These are phyloP conservation scores for Globodera rostochiensis DNA, from an alignment of 1,140 invertebrate genomes.

Conservation along the genomic window DNA sequence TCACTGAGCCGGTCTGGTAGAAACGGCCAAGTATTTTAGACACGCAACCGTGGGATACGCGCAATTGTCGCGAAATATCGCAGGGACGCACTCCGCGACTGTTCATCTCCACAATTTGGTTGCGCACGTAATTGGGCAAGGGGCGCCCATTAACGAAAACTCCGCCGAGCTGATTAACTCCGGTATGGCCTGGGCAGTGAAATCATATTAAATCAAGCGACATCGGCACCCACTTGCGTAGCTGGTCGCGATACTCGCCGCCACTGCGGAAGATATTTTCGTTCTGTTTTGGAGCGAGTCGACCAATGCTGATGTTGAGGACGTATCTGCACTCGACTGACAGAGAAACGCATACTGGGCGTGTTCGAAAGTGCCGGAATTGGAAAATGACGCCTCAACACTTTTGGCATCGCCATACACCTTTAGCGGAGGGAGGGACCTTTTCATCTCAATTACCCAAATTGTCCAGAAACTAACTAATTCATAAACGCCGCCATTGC, in stretches of 20 bases:
- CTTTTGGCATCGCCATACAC: background rate
- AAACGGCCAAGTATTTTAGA: constrained; percentile 83
- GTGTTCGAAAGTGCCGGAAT: background rate
- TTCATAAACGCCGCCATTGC: background rate
- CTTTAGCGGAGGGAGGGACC: background rate
- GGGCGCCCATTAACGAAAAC: constrained; percentile 94
- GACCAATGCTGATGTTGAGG: background rate
- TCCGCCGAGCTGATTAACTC: constrained; percentile 91
- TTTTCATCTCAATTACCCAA: too few relatives aligned
- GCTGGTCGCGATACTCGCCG: constrained; percentile 26
- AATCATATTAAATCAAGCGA: background rate
- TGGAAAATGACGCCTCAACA: background rate
- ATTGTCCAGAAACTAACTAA: background rate
- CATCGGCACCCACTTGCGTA: constrained; percentile 23
- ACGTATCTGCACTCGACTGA: background rate
- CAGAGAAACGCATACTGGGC: background rate
- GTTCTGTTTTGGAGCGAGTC: background rate
- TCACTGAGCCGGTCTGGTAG: constrained; percentile 83
- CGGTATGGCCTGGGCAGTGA: constrained; percentile 66
- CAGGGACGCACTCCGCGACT: constrained; percentile 84
- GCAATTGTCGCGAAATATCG: constrained; percentile 88
- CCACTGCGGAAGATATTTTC: constrained; percentile 6
- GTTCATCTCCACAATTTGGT: constrained; percentile 88
- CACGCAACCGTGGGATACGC: constrained; percentile 93
- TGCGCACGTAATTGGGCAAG: constrained; percentile 86